A percentile compares a stretch with the other conserved stretches of the same genome.
phyloP scores from a whole-genome alignment of 2,888 invertebrate species.

The Dryobotodes eremita region DNA sequence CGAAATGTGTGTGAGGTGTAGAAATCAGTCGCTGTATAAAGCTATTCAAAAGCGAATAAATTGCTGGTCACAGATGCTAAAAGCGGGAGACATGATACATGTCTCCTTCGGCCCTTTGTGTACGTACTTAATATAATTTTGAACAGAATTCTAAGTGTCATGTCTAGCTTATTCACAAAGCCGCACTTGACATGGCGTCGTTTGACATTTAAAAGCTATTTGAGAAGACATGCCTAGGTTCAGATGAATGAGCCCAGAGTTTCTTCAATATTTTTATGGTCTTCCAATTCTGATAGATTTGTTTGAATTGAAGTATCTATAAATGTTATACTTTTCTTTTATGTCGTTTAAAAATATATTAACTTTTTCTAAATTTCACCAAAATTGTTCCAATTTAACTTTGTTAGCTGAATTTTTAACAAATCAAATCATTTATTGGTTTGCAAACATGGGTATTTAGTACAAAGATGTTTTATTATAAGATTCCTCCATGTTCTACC shows the following conservation, averaged over 20 bases:
- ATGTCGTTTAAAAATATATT: no score
- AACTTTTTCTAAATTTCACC: no score
- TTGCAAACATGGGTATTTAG: no score
- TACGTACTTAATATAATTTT: neutral
- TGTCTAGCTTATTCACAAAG: neutral
- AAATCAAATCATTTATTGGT: no score
- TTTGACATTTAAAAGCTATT: constrained; percentile 1
- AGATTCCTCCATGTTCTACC: no score
- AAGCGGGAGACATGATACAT: no score
- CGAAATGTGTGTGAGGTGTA: neutral
- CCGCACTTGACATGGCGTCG: neutral
- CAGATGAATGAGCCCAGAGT: neutral
- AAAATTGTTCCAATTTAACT: no score
- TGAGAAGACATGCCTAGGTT: neutral
- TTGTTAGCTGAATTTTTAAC: no score
- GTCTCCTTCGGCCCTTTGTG: neutral
- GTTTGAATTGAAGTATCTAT: neutral
- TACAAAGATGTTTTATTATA: no score
- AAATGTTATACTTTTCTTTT: no score
- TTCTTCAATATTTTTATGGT: neutral
- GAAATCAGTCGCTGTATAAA: neutral
- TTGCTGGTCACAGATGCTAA: neutral
- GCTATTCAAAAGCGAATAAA: neutral
- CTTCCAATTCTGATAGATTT: neutral
- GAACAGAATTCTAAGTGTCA: neutral